A percentile compares a stretch with the other conserved stretches of the same genome.
These are phyloP conservation scores for Caenorhabditis virilis DNA, from an alignment of 2,888 invertebrate species.

Conservation along the genomic window DNA sequence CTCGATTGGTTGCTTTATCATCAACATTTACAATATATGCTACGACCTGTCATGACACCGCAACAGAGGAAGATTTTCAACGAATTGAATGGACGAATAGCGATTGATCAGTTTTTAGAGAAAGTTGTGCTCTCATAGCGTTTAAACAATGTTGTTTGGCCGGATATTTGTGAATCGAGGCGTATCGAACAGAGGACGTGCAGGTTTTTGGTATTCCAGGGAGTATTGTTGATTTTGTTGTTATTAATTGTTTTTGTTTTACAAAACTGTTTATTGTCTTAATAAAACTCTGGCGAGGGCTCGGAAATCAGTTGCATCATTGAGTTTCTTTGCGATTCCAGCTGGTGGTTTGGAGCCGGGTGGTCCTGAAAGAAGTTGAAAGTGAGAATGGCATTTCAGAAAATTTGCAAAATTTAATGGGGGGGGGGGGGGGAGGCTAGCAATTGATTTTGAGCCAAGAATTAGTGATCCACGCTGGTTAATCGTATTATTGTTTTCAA, in stretches of 20 bases:
- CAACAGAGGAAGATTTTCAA: constrained; percentile 74
- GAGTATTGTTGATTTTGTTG: too few species aligned
- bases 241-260: too few species aligned
- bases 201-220: constrained; percentile 1
- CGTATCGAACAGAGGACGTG: background rate
- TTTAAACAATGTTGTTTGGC: background rate
- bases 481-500: too few species aligned
- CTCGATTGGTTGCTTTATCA: constrained; percentile 86
- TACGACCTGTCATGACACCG: constrained; percentile 81
- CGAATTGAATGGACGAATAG: constrained; percentile 41
- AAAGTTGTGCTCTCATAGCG: background rate
- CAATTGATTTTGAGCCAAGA: too few species aligned
- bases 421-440: too few species aligned
- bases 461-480: too few species aligned
- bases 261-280: constrained; percentile 23
- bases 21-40: constrained; percentile 94
- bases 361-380: constrained; percentile 14
- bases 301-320: constrained; percentile 28
- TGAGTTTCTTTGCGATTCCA: constrained; percentile 38
- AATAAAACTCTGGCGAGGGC: constrained; percentile 32
- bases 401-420: too few species aligned
- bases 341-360: constrained; percentile 33
- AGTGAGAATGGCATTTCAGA: too few species aligned
- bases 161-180: background rate
- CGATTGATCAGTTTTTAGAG: constrained; percentile 37